A percentile compares a stretch with the other conserved stretches of the same genome.
Conservation (phyloP, 1,140 invertebrate genomes). For the Vanessa tameamea region DNA sequence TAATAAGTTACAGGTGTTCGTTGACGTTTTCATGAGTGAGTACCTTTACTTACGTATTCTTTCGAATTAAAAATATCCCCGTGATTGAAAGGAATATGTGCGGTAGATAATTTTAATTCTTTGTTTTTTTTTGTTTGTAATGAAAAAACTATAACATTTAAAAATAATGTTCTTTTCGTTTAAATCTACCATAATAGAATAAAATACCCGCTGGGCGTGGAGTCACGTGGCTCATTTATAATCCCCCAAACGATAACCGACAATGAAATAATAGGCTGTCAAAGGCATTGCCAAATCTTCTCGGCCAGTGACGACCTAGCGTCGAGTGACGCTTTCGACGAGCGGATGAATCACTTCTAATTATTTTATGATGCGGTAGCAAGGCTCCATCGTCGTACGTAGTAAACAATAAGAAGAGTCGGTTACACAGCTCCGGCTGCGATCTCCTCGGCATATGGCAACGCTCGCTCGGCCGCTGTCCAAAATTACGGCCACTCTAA, state of each 20-base stretch:
- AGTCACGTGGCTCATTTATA: conserved; percentile 66
- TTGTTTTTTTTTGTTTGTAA: background rate
- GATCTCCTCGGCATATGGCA: conserved; percentile 40
- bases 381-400: conserved; percentile 27
- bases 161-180: background rate
- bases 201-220: background rate
- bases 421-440: conserved; percentile 1
- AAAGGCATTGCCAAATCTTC: conserved; percentile 72
- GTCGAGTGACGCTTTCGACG: conserved; percentile 63
- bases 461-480: conserved; percentile 58
- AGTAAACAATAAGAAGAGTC: conserved; percentile 48
- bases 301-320: conserved; percentile 50
- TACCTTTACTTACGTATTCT: conserved; percentile 21
- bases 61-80: too few species aligned
- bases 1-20: conserved; percentile 70
- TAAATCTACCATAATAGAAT: conserved; percentile 8
- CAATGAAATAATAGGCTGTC: conserved; percentile 76
- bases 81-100: too few species aligned
- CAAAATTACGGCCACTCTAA: conserved; percentile 61
- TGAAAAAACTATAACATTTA: background rate
- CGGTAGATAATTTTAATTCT: too few species aligned
- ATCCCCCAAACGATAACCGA: conserved; percentile 64
- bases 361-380: conserved; percentile 67
- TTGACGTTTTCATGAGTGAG: conserved; percentile 80
- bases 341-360: conserved; percentile 70